Evolutionary conservation across 1,140 invertebrate species (phyloP), one percentile per base, ranked within the genome.

Genomic region (Acromyrmex charruanus): DNA sequence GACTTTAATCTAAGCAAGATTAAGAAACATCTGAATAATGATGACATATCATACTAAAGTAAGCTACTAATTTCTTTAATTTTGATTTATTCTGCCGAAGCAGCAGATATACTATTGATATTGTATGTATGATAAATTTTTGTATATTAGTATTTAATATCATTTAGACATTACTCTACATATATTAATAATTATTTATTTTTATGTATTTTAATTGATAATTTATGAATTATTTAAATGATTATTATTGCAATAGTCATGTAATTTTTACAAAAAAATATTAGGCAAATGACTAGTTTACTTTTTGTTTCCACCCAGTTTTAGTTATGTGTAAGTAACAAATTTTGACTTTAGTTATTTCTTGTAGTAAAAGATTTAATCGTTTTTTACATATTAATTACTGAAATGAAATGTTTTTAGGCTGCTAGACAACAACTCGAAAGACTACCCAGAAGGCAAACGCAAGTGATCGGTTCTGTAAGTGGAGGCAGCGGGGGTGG

Each of bases 351-450:
- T 49, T 55, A 53, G 6, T 55, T 5, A 39, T 28, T 55, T 7
- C 9, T 71, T 28, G 4, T 65, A 49, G 1, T 6, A 39, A 61
- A 63, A 63, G 12, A 1, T 0, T 61, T 74, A 74, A 82, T 61
- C 7, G 74, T 51, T 31, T 74, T 44, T 74, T 39, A 75, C 12
- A n/a, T 25, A 49, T 55, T 49, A 61, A 10, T 39, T 49, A 82
- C 5, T 72, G 28, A 68, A 71, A 44, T 39, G 10, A 77, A 80
- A 71, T 72, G 44, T 58, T 18, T 90, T n/a, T 95, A 97, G 97
- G 97, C 97, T 91, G 97, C 97, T 53, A 96, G 98, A 90, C 98
- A 98, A 96, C 97, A 98, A 95, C 94, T 98, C 92, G 98, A 99
- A 95, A 96, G 98, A 87, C 96, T 98, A 94, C 98, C 98, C 87